Percentiles rank a stretch among this genome's conserved stretches.
Evolutionary conservation across 2,113 vertebrate species (phyloP).

Genomic region (Dascyllus trimaculatus): DNA sequence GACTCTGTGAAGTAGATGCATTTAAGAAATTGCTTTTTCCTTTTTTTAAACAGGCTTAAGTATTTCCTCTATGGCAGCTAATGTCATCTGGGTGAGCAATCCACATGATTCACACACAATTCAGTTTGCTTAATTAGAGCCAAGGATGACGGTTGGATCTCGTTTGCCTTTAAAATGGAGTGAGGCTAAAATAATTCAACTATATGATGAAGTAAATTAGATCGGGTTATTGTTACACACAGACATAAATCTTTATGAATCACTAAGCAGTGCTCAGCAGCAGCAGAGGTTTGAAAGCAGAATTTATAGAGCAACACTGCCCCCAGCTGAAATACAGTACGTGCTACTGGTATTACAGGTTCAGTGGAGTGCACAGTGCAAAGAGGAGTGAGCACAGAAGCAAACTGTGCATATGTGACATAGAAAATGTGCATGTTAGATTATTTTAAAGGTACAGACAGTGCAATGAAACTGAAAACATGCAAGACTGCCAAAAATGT

Average conservation of each 20-base stretch:
- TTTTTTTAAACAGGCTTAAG: constrained; percentile 3
- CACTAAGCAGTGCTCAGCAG: constrained; percentile 6
- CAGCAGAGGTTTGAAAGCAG: not conserved
- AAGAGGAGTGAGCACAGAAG: not conserved
- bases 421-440: not conserved
- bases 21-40: constrained; percentile 4
- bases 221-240: constrained; percentile 26
- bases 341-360: constrained; percentile 31
- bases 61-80: constrained; percentile 26
- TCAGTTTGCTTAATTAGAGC: constrained; percentile 42
- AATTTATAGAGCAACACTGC: constrained; percentile 75
- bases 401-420: not conserved
- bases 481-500: not conserved
- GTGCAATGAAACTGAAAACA: not conserved
- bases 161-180: constrained; percentile 44
- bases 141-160: constrained; percentile 15
- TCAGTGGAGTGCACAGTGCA: not conserved
- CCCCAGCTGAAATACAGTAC: constrained; percentile 65
- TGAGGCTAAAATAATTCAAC: constrained; percentile 55
- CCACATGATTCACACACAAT: constrained; percentile 29
- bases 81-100: constrained; percentile 11
- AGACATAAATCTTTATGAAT: constrained; percentile 4
- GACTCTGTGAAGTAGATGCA: not conserved
- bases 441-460: not conserved
- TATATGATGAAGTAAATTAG: constrained; percentile 51